These are phyloP conservation scores for Drosophila punjabiensis DNA, from an alignment of 1,140 invertebrate species.

Conservation along the genomic window DNA sequence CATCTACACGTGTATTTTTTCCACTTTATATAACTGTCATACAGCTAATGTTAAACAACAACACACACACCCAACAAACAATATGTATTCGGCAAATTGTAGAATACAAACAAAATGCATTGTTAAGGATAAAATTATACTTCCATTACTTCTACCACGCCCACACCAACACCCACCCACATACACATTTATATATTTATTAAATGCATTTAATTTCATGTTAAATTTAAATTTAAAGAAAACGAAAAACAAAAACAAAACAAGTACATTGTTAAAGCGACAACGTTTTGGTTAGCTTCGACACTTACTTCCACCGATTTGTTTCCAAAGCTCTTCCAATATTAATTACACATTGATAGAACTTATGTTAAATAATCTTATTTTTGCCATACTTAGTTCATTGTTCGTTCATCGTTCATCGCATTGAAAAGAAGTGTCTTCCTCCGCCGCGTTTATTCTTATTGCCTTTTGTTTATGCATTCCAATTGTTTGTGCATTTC, in stretches of 20 bases:
- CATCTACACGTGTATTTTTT: constrained; percentile 42
- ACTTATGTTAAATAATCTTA: constrained; percentile 59
- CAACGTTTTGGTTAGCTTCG: constrained; percentile 71
- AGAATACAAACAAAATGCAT: constrained; percentile 63
- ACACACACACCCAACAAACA: constrained; percentile 20
- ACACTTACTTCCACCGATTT: constrained; percentile 79
- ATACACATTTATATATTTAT: constrained; percentile 68
- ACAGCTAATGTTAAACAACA: constrained; percentile 69
- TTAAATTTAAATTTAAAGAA: constrained; percentile 57
- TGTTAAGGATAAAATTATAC: constrained; percentile 83
- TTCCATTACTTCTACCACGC: constrained; percentile 69
- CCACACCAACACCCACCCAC: constrained; percentile 33
- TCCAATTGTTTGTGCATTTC: constrained; percentile 75
- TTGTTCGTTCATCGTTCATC: constrained; percentile 30
- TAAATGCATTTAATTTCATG: constrained; percentile 83
- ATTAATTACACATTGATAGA: constrained; percentile 47
- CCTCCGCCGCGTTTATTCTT: constrained; percentile 52
- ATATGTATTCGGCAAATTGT: constrained; percentile 66
- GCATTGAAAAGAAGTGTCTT: constrained; percentile 67
- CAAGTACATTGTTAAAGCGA: constrained; percentile 63
- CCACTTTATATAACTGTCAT: constrained; percentile 74
- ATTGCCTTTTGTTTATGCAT: constrained; percentile 78
- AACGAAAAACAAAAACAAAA: constrained; percentile 28
- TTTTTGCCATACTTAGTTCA: constrained; percentile 72
- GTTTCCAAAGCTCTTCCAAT: constrained; percentile 84